Conservation (phyloP, 2,888 invertebrate species). For the Polydrusus tereticollis region DNA sequence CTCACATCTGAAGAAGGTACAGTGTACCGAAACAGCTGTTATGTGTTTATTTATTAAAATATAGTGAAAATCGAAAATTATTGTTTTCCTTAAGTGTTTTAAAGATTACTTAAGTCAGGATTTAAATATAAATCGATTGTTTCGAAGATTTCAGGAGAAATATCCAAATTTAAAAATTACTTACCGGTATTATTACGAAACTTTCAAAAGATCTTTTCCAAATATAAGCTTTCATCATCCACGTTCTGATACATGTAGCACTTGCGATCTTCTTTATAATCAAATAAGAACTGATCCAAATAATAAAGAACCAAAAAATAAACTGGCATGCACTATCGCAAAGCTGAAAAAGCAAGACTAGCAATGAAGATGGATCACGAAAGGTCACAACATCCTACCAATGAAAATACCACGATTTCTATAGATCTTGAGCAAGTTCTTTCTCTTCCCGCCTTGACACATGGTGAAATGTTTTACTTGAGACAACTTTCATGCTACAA, state of each 20-base stretch:
- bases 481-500: slow-evolving; percentile 18
- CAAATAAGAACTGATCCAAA: neutral
- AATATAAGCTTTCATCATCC: slow-evolving; percentile 10
- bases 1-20: too few relatives aligned
- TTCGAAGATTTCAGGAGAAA: slow-evolving; percentile 9
- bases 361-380: neutral
- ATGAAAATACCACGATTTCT: slow-evolving; percentile 4
- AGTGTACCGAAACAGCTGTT: too few relatives aligned
- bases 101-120: slow-evolving; percentile 32
- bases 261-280: neutral
- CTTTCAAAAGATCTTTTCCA: slow-evolving; percentile 10
- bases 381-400: slow-evolving; percentile 2
- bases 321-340: neutral
- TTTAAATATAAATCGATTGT: slow-evolving; percentile 26
- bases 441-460: slow-evolving; percentile 10
- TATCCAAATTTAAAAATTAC: slow-evolving; percentile 22
- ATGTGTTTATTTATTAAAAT: too few relatives aligned
- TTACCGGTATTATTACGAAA: slow-evolving; percentile 22
- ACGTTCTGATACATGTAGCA: neutral
- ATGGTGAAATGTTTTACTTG: slow-evolving; percentile 10
- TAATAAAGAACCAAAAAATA: neutral
- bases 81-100: too few relatives aligned
- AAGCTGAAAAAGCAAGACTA: neutral
- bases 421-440: slow-evolving; percentile 12
- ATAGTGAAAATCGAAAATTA: too few relatives aligned